Base-by-base conservation (phyloP, 2,113 vertebrate species). In the Numida meleagris region DNA sequence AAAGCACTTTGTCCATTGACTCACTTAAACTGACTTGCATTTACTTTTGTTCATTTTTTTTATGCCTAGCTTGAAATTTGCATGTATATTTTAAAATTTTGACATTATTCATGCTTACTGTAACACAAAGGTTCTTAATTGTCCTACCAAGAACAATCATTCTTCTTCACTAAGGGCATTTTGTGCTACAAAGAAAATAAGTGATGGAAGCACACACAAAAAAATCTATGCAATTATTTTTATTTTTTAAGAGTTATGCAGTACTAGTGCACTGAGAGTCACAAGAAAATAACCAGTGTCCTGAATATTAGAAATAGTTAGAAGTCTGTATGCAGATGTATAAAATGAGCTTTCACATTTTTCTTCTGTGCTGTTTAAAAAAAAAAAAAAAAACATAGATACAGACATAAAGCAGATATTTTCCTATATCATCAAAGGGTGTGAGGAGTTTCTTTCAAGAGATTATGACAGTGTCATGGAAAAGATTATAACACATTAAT, bases 381-480 rank as follows among this genome's bases (percentile, higher is more conserved):
- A n/a, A n/a, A n/a, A n/a, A n/a, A 62, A 86, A 88, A 95, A 91
- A 29, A 0, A 4, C 11, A 15, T 40, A 57, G 70, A 71, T 81
- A 73, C 57, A 79, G 65, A 88, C 34, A 0, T 89, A 89, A 83
- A 91, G 70, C 89, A 87, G 89, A 94, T 91, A 27, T 94, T 95
- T 94, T 71, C 59, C 82, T 87, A 34, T 94, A 90, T 92, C 88
- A 90, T 93, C 89, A 94, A 93, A 93, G 68, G 75, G n/a, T 67
- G 57, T 8, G 15, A 76, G 48, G 67, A 88, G n/a, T 90, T 94
- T 75, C 59, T 93, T 96, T 87, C 77, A 72, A 87, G 77, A 85
- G 93, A 89, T 96, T 91, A 90, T 92, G 81, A n/a, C 36, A 80
- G 55, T 90, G 79, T 89, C 83, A 95, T 90, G 85, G 71, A 91